These are phyloP conservation scores for Molossus molossus DNA, from an alignment of 2,797 vertebrate species.

Conservation along the genomic window DNA sequence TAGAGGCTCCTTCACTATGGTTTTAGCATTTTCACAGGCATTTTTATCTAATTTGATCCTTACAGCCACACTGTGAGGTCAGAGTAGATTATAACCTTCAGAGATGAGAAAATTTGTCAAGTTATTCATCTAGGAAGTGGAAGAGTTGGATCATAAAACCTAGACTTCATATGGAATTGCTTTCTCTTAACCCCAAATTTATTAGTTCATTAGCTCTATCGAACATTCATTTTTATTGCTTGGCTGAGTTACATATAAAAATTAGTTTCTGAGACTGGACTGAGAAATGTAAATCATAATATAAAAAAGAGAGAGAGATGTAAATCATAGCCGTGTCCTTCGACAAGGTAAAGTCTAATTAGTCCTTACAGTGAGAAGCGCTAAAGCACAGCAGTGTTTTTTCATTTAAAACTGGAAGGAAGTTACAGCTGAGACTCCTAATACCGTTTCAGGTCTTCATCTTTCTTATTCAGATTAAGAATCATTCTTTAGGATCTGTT, in stretches of 20 bases:
- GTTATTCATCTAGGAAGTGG: neutral
- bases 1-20: neutral
- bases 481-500: constrained; percentile 36
- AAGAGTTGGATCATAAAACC: constrained; percentile 37
- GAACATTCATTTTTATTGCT: constrained; percentile 53
- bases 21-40: neutral
- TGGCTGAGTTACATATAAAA: neutral
- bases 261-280: neutral
- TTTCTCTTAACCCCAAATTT: neutral
- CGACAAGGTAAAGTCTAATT: constrained; percentile 16
- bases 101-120: constrained; percentile 4
- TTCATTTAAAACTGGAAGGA: neutral
- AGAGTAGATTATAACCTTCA: neutral
- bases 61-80: neutral
- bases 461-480: neutral
- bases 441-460: neutral
- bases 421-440: constrained; percentile 39
- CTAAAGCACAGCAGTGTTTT: neutral
- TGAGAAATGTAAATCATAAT: constrained; percentile 47
- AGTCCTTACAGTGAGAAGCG: neutral
- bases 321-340: neutral
- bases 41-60: neutral
- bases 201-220: constrained; percentile 1
- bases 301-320: neutral
- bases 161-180: constrained; percentile 1